Base-by-base conservation (phyloP, 2,113 vertebrate genomes). In the Pionites leucogaster region DNA sequence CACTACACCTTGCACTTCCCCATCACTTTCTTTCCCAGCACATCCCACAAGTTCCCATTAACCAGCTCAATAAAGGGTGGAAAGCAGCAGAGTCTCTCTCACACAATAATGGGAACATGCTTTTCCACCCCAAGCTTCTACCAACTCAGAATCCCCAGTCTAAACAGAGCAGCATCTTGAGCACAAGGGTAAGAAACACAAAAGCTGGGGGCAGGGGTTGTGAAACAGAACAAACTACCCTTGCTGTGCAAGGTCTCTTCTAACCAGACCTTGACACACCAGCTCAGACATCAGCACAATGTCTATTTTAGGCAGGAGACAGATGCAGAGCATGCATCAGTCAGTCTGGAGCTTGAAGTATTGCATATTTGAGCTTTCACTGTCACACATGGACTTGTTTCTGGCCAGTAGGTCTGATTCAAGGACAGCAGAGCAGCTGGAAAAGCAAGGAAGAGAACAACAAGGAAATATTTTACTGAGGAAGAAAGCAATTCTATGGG, bases 371-470 rank as follows among this genome's bases (percentile, higher is more conserved):
- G 57, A 88, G 72, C 77, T 72, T 79, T 37, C 39, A 17, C 39
- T 79, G 65, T 46, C 74, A 86, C 33, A 47, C 10, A 28, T 17
- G 44, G 70, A 35, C 33, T 31, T 49, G 35, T 55, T 92, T 63
- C 75, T 88, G 80, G 49, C 42, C 82, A 46, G 29, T 4, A 64
- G 77, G 42, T 89, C 84, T 71, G 39, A 52, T 52, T 79, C 91
- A 97, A 97, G 94, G 95, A 57, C 93, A 89, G 84, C 44, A 86
- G 49, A 93, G 64, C 80, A 88, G 88, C 80, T 92, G 82, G n/a
- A 71, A 75, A 60, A 82, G 55, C 83, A 89, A 84, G 50, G 77
- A 74, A 57, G 59, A 50, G 72, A 93, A 90, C 23, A 49, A 41
- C 13, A 65, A 86, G 39, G 68, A 95, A 79, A 0, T 8, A 68